Base-by-base conservation (phyloP, 2,888 invertebrate genomes). In the Epinotia demarniana region DNA sequence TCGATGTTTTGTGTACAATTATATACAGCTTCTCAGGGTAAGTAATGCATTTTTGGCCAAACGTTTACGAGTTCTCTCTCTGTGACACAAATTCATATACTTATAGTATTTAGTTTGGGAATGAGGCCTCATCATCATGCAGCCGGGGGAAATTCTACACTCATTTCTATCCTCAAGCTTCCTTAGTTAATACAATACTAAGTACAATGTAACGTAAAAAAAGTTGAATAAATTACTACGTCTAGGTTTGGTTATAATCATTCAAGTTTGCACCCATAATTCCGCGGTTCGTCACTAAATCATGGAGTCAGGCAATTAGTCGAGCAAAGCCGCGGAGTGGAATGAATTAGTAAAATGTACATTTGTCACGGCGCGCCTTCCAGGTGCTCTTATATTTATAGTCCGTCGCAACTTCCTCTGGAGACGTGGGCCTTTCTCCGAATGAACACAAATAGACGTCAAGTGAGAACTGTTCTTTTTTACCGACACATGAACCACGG, bases 361-460 rank as follows among this genome's bases (percentile, higher is more conserved):
- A 67, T 75, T 72, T 67, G 72, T 75, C 75, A 62, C 61, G 46
- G 73, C 60, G 75, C 53, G 57, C 19, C 62, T 70, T 75, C 75
- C 75, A 75, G 75, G 75, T 75, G 75, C 58, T 49, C 39, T 16
- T 27, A 33, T 75, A 75, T 72, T 75, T 72, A 75, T 75, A 75
- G 75, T 19, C 49, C 23, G 57, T 16, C 60, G 66, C 69, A 3
- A 58, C 70, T 75, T 75, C 75, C 75, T 75, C 70, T n/a, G 70
- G 60, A n/a, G 46, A 63, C 72, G 72, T 72, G 72, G 69, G 39
- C n/a, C 73, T 62, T 75, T 75, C 75, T 66, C 58, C 70, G 75
- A 75, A 75, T 70, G 60, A 53, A 75, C 75, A 43, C 53, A 70
- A 75, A 75, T 75, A 75, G 75, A 75, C 49, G 49, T 58, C 39